A percentile compares a stretch with the other conserved stretches of the same genome.
These are phyloP conservation scores for Eurytemora carolleeae DNA, from an alignment of 1,140 invertebrate species.

Conservation along the genomic window DNA sequence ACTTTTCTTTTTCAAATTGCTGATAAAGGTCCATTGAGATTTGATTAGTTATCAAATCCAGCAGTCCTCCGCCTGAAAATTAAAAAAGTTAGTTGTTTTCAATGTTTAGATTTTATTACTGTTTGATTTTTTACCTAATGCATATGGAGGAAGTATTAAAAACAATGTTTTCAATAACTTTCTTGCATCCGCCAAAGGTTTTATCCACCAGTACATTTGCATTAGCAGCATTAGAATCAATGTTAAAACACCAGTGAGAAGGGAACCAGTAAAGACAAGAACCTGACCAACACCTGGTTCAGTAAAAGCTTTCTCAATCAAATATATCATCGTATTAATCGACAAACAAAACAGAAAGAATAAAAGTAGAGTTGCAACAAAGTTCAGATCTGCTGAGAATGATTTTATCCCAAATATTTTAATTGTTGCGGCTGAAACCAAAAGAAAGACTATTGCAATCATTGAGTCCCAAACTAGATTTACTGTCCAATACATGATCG, in stretches of 20 bases:
- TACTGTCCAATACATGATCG: neutral
- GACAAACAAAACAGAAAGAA: neutral
- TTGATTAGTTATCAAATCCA: constrained; percentile 34
- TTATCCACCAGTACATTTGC: neutral
- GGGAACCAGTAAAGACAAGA: neutral
- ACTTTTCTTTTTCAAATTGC: too few relatives aligned
- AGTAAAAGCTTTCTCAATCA: neutral
- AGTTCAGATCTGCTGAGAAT: neutral
- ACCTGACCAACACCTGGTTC: neutral
- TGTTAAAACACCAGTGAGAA: neutral
- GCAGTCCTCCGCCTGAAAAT: constrained; percentile 39
- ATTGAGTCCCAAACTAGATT: neutral
- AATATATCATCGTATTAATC: neutral
- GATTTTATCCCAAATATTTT: neutral
- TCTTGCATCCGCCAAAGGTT: neutral
- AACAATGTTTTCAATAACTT: neutral
- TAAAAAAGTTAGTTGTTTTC: too few relatives aligned
- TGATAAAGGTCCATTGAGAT: constrained; percentile 25
- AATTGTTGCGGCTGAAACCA: neutral
- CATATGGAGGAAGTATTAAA: neutral
- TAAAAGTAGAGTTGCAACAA: neutral
- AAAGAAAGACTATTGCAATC: neutral
- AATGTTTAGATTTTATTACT: too few relatives aligned
- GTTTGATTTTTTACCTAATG: neutral
- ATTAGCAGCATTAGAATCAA: neutral